phyloP scores from a whole-genome alignment of 2,797 vertebrate genomes.

The Chelmon rostratus region DNA sequence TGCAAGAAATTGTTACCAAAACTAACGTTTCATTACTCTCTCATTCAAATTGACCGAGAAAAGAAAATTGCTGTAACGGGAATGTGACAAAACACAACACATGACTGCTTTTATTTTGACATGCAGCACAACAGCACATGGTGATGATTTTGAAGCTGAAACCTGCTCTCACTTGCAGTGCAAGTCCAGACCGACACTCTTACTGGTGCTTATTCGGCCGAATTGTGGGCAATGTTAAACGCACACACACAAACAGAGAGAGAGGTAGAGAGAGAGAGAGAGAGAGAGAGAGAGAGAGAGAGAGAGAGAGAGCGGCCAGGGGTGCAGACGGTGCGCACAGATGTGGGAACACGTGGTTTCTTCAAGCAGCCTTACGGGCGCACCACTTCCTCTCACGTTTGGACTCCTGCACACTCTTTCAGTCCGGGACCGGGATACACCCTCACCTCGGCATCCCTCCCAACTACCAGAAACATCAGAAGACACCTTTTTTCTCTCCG shows the following conservation, averaged over 20 bases:
- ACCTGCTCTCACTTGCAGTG: background rate
- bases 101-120: conserved; percentile 18
- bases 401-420: conserved; percentile 57
- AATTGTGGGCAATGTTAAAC: background rate
- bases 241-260: conserved; percentile 8
- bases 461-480: conserved; percentile 22
- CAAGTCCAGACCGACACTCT: background rate
- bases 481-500: background rate
- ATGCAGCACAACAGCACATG: background rate
- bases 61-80: background rate
- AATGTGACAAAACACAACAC: background rate
- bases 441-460: conserved; percentile 69
- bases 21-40: background rate
- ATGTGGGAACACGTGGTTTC: conserved; percentile 87
- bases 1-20: background rate
- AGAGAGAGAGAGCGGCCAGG: background rate
- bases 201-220: background rate
- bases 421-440: conserved; percentile 57
- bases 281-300: too few relatives aligned
- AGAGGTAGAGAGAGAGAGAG: too few relatives aligned
- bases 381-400: conserved; percentile 79
- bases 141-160: background rate
- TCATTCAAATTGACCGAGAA: too few relatives aligned
- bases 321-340: conserved; percentile 65
- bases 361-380: conserved; percentile 71